phyloP scores from a whole-genome alignment of 2,797 vertebrate genomes.

The Gallinago solitaria region DNA sequence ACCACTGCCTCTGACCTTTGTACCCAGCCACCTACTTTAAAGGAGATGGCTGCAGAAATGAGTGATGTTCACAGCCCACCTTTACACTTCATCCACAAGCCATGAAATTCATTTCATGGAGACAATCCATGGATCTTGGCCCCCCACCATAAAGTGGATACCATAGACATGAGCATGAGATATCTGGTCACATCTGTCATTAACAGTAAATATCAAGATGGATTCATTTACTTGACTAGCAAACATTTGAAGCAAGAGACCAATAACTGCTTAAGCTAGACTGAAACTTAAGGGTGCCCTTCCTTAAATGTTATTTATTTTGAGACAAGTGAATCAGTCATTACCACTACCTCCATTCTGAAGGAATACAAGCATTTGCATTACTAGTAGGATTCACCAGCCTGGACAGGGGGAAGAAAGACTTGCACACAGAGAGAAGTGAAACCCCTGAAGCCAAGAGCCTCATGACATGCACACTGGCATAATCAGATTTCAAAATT shows the following conservation, averaged over 20 bases:
- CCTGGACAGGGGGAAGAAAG: not conserved
- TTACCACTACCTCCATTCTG: not conserved
- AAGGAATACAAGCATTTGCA: not conserved
- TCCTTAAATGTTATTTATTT: not conserved
- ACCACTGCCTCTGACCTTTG: not conserved
- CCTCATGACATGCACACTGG: not conserved
- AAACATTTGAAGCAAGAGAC: not conserved
- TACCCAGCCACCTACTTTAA: not conserved
- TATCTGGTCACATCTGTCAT: not conserved
- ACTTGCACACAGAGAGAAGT: not conserved
- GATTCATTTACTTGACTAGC: not conserved
- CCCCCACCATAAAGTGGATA: not conserved
- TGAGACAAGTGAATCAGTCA: not conserved
- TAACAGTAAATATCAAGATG: not conserved
- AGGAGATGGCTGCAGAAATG: not conserved
- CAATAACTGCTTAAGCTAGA: not conserved
- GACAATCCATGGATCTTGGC: not conserved
- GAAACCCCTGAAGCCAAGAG: not conserved
- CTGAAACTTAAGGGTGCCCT: not conserved
- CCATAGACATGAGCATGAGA: rapidly evolving
- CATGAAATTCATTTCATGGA: not conserved
- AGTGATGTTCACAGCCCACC: not conserved
- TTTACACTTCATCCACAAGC: not conserved
- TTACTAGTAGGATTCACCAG: not conserved
- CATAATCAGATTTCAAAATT: not conserved